Percentiles rank a stretch among this genome's conserved stretches.
Evolutionary conservation across 2,888 invertebrate species (phyloP).

Genomic region (Stenodema calcarata): DNA sequence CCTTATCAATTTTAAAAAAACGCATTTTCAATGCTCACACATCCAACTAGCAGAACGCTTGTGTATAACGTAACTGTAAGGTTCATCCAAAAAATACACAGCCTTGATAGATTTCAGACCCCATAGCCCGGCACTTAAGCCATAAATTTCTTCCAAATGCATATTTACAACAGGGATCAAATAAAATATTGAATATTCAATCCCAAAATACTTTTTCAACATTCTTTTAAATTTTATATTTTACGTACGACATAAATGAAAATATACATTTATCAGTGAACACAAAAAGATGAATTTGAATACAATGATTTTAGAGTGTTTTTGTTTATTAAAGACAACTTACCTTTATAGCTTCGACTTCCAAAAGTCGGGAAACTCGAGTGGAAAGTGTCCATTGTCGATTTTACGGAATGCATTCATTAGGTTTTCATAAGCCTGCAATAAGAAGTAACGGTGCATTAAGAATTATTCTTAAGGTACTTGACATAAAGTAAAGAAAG

Average conservation of each 20-base stretch:
- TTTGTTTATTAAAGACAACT: too few relatives aligned
- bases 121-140: neutral
- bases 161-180: neutral
- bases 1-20: too few relatives aligned
- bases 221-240: too few relatives aligned
- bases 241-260: neutral
- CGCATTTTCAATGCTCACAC: too few relatives aligned
- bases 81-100: too few relatives aligned
- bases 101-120: neutral
- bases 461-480: too few relatives aligned
- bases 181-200: neutral
- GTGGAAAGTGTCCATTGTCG: neutral
- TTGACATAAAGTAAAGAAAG: too few relatives aligned
- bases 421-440: conserved; percentile 44
- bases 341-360: neutral
- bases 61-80: too few relatives aligned
- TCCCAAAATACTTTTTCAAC: too few relatives aligned
- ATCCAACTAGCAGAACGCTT: too few relatives aligned
- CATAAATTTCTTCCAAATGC: neutral
- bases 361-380: conserved; percentile 16
- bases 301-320: too few relatives aligned
- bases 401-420: conserved; percentile 46
- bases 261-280: neutral
- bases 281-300: too few relatives aligned
- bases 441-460: neutral